Evolutionary conservation across 2,797 vertebrate genomes (phyloP).

Genomic region (Sebastes goodei): DNA sequence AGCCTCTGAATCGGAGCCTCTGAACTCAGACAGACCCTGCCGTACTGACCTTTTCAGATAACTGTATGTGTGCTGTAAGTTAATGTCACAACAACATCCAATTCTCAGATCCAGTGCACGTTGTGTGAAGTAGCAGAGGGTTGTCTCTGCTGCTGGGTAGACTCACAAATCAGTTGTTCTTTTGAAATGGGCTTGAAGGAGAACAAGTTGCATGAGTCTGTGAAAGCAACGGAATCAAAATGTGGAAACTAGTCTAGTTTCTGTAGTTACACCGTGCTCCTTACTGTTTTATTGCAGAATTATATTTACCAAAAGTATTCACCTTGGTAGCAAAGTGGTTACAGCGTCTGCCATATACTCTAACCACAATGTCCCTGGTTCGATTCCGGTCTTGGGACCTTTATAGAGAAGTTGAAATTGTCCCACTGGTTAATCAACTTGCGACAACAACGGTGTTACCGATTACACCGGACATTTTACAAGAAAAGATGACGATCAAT

Average conservation of each 20-base stretch:
- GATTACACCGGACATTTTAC: too few relatives aligned
- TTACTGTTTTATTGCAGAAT: not conserved
- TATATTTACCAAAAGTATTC: not conserved
- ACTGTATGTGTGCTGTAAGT: slow-evolving; percentile 35
- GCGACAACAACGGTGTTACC: fast-evolving
- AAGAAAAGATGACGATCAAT: too few relatives aligned
- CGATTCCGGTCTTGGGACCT: too few relatives aligned
- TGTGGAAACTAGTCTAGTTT: not conserved
- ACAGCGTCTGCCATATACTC: fast-evolving
- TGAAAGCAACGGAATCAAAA: not conserved
- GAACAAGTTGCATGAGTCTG: not conserved
- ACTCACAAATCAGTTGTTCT: not conserved
- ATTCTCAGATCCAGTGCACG: slow-evolving; percentile 7
- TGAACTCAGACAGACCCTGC: slow-evolving; percentile 15
- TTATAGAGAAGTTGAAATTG: too few relatives aligned
- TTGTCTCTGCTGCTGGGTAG: not conserved
- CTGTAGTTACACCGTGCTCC: not conserved
- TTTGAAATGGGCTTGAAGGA: not conserved
- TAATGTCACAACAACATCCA: slow-evolving; percentile 52
- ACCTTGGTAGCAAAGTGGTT: fast-evolving
- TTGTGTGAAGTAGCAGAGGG: not conserved
- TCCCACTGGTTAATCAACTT: too few relatives aligned
- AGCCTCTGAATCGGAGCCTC: slow-evolving; percentile 21
- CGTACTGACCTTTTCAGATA: slow-evolving; percentile 60
- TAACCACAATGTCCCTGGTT: too few relatives aligned